Conservation (phyloP, 2,888 invertebrate species). For the Pseudococcus jackbeardsleyi region DNA sequence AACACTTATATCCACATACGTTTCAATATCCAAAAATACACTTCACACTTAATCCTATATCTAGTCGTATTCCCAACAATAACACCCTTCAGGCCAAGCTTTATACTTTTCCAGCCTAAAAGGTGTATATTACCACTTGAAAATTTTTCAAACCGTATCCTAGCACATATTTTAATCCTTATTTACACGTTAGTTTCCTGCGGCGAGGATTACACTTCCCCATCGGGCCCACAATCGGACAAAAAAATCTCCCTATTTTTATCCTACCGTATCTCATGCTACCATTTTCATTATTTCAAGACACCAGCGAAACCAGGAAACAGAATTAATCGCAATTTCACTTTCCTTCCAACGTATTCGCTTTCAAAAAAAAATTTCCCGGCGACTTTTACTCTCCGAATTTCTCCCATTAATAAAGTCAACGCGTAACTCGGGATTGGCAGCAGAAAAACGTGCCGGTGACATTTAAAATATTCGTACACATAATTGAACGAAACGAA, state of each 20-base stretch:
- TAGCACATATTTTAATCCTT: not conserved
- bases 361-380: constrained; percentile 7
- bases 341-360: not conserved
- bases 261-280: not conserved
- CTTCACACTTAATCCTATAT: constrained; percentile 1
- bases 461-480: constrained; percentile 16
- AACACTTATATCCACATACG: not conserved
- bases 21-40: constrained; percentile 5
- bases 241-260: constrained; percentile 14
- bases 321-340: not conserved
- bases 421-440: not conserved
- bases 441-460: not conserved
- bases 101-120: not conserved
- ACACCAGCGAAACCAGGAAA: not conserved
- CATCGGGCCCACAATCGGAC: not conserved
- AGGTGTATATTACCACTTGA: constrained; percentile 39
- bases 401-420: constrained; percentile 34
- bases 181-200: constrained; percentile 33
- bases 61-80: not conserved
- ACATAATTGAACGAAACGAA: not conserved
- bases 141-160: not conserved
- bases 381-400: not conserved
- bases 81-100: not conserved
- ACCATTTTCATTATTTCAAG: not conserved
- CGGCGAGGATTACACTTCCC: constrained; percentile 8